Percentiles rank a stretch among this genome's conserved stretches.
Evolutionary conservation across 2,888 invertebrate species (phyloP).

Genomic region (Octonoba sinensis): DNA sequence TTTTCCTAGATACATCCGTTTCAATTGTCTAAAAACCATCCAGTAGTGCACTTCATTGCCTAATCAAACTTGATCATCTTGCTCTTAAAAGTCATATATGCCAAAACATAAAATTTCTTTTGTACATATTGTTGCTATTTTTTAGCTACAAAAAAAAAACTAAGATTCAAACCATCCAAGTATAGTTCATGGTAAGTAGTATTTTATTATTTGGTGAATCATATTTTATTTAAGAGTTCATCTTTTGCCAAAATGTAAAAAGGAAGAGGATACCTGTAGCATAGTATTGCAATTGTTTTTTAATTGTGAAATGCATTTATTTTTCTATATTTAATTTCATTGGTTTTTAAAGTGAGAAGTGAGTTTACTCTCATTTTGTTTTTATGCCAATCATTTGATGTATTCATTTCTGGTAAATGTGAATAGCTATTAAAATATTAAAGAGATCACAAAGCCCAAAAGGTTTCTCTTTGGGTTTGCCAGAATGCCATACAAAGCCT

Average conservation of each 20-base stretch:
- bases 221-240: slow-evolving; percentile 22
- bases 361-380: slow-evolving; percentile 9
- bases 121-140: slow-evolving; percentile 30
- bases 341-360: slow-evolving; percentile 31
- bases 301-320: slow-evolving; percentile 55
- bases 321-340: slow-evolving; percentile 52
- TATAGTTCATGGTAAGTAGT: slow-evolving; percentile 29
- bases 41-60: slow-evolving; percentile 44
- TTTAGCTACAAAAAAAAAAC: slow-evolving; percentile 17
- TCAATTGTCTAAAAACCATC: slow-evolving; percentile 37
- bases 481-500: background rate
- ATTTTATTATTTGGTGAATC: slow-evolving; percentile 35
- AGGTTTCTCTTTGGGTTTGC: slow-evolving; percentile 18
- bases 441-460: slow-evolving; percentile 33
- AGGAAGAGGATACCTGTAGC: slow-evolving; percentile 1
- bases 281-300: slow-evolving; percentile 37
- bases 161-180: slow-evolving; percentile 49
- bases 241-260: slow-evolving; percentile 38
- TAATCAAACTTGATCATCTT: slow-evolving; percentile 23
- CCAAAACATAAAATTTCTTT: slow-evolving; percentile 42
- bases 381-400: too few species aligned
- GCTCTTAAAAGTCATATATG: slow-evolving; percentile 33
- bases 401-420: too few species aligned
- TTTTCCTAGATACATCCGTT: slow-evolving; percentile 23
- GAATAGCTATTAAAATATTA: too few species aligned